These are phyloP conservation scores for Temnothorax ravouxi DNA, from an alignment of 2,888 invertebrate species.

Conservation along the genomic window DNA sequence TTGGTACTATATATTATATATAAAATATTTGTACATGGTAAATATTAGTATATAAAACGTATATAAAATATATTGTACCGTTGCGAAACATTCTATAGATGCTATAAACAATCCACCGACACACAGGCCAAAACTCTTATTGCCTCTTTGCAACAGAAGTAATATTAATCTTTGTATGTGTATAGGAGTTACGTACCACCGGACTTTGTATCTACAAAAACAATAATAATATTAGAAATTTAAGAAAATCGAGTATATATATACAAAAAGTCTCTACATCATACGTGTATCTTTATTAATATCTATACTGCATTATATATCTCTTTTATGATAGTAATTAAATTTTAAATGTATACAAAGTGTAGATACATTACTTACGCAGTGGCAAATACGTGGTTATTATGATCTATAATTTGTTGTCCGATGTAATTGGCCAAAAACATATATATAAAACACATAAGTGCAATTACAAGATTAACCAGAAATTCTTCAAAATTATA, in stretches of 20 bases:
- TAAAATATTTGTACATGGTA: not conserved
- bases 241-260: not conserved
- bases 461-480: accelerated
- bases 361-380: not conserved
- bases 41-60: not conserved
- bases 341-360: not conserved
- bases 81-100: not conserved
- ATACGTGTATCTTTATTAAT: not conserved
- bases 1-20: no score
- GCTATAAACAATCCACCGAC: not conserved
- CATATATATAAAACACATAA: not conserved
- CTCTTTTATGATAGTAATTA: not conserved
- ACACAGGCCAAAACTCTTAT: not conserved
- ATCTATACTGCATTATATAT: not conserved
- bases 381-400: not conserved
- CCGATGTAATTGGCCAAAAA: not conserved
- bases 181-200: not conserved
- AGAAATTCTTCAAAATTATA: not conserved
- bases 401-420: constrained; percentile 10
- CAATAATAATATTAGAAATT: not conserved
- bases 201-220: not conserved
- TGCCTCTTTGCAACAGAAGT: not conserved
- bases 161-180: not conserved
- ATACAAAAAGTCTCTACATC: not conserved
- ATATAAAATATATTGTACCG: not conserved